These are phyloP conservation scores for Copidosoma floridanum DNA, from an alignment of 1,140 invertebrate species.

Conservation along the genomic window DNA sequence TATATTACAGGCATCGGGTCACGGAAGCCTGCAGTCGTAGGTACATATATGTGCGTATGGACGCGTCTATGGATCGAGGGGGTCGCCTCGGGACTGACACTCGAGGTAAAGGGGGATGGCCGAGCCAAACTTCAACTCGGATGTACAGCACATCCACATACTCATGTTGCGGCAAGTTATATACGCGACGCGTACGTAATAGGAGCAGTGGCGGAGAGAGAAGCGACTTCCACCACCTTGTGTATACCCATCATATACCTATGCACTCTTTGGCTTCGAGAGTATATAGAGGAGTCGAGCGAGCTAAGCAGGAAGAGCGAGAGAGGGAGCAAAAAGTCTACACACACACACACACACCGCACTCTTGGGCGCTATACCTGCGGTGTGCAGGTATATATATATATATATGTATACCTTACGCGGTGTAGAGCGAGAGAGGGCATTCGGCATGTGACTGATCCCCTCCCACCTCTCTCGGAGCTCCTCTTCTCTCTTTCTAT, in stretches of 20 bases:
- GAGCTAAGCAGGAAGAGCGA: not conserved
- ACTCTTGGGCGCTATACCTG: too few relatives aligned
- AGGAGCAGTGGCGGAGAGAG: not conserved
- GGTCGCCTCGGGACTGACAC: too few relatives aligned
- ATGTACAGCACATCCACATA: not conserved
- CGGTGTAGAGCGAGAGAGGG: conserved; percentile 4
- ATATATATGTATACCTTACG: too few relatives aligned
- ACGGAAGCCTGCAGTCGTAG: too few relatives aligned
- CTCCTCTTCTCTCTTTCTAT: not conserved
- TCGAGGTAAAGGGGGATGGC: too few relatives aligned
- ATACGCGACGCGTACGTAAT: not conserved
- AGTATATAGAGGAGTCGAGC: too few relatives aligned
- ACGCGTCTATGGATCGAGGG: too few relatives aligned
- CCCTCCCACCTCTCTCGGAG: conserved; percentile 39
- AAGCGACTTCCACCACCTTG: not conserved
- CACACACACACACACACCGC: too few relatives aligned
- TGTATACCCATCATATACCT: too few relatives aligned
- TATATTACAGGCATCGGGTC: too few relatives aligned
- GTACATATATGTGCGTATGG: too few relatives aligned
- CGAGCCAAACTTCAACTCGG: not conserved
- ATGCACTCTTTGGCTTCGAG: too few relatives aligned
- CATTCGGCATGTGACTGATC: conserved; percentile 52
- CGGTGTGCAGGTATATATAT: conserved; percentile 4
- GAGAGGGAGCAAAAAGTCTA: not conserved
- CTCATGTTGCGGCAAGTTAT: not conserved